Base-by-base conservation (phyloP, 2,888 invertebrate species). In the Xestia c-nigrum region DNA sequence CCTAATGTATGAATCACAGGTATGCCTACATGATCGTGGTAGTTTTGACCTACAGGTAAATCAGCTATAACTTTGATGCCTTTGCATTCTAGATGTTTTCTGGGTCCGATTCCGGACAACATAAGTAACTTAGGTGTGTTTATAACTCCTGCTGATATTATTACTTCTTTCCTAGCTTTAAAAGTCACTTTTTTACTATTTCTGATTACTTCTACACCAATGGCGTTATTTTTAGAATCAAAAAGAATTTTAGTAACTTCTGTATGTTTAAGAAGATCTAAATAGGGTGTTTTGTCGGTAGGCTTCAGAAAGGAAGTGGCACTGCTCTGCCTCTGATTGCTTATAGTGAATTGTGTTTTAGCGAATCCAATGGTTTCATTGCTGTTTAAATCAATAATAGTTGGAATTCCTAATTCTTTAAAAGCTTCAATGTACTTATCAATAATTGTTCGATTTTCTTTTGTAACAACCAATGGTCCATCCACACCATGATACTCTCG, bases 21-120 rank as follows among this genome's bases (percentile, higher is more conserved):
- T 3, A 85, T 74, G 5, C 81, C 66, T 0, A 77, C 24, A 50
- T 93, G 93, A 63, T 93, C 91, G 38, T 92, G 91, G 5, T 87
- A 86, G 74, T 92, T 92, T 59, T 89, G 57, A 1, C 93, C 93
- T 9, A 93, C 92, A 0, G 93, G 92, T 14, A 92, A 81, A 82
- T 94, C 88, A 19, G 84, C 86, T 52, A 87, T 80, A 0, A 92
- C 88, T 5, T 83, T 47, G 19, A 93, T 93, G 1, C 86, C 85
- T 1, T 89, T 78, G 5, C 83, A 70, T 21, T 84, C 50, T 3
- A 94, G 82, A 47, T 93, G 91, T 24, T 90, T 77, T 69, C 80
- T 88, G 5, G 93, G 93, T 3, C 93, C 93, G 1, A 93, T 90
- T 21, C 93, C 93, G 0, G 93, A 93, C 5, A 92, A 81, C 92